These are phyloP conservation scores for Phyllostomus discolor DNA, from an alignment of 2,113 vertebrate species.

Conservation along the genomic window DNA sequence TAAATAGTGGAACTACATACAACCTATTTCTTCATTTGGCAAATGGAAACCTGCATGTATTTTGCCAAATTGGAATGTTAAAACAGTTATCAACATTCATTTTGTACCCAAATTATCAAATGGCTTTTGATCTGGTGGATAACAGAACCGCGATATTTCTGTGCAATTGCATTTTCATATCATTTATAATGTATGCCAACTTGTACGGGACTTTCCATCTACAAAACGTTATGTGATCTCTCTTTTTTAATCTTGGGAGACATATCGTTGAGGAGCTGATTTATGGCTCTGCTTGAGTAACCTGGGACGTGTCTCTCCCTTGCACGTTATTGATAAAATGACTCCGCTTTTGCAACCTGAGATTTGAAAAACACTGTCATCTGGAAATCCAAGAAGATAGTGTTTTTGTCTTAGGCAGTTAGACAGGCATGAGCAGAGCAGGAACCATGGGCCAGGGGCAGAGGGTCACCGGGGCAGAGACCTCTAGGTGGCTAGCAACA, in stretches of 20 bases:
- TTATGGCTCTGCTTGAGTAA: constrained; percentile 72
- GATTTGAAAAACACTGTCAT: constrained; percentile 41
- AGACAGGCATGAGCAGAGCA: too few species aligned
- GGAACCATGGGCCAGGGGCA: too few species aligned
- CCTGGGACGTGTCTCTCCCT: constrained; percentile 70
- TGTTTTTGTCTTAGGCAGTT: not conserved
- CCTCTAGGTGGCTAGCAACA: too few species aligned
- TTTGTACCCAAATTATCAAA: not conserved
- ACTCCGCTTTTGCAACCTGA: constrained; percentile 64
- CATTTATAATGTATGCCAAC: constrained; percentile 45
- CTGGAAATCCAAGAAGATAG: constrained; percentile 44
- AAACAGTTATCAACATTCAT: constrained; percentile 31
- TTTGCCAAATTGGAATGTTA: constrained; percentile 6
- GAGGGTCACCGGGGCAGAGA: too few species aligned
- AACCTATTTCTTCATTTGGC: constrained; percentile 2
- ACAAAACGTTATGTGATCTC: constrained; percentile 23
- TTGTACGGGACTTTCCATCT: not conserved
- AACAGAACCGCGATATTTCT: not conserved
- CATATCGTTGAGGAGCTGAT: constrained; percentile 52
- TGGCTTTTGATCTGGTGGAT: not conserved
- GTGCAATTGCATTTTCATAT: not conserved
- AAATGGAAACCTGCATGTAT: not conserved
- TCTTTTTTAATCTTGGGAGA: constrained; percentile 65
- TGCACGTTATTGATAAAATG: constrained; percentile 74
- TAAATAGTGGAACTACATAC: not conserved